phyloP scores from a whole-genome alignment of 2,113 vertebrate genomes.

The Grammomys dolichurus region DNA sequence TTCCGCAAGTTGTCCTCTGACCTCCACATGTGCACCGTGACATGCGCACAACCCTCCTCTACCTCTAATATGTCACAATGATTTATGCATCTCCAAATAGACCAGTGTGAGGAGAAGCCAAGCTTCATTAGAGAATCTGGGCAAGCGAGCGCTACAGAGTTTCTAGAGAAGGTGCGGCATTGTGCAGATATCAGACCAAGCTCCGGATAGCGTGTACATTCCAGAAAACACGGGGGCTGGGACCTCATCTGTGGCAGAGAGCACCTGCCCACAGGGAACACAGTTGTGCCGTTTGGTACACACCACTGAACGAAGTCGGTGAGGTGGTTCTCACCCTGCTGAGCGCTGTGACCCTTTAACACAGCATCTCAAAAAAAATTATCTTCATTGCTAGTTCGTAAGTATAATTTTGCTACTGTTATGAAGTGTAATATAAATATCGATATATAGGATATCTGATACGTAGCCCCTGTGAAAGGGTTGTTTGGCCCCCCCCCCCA shows the following conservation, averaged over 20 bases:
- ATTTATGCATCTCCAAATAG: neutral
- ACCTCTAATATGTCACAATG: neutral
- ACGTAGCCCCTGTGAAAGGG: neutral
- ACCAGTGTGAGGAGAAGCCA: neutral
- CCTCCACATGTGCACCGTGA: neutral
- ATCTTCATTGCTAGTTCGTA: neutral
- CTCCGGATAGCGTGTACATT: neutral
- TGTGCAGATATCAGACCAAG: neutral
- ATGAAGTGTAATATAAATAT: neutral
- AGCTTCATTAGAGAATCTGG: neutral
- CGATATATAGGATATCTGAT: neutral
- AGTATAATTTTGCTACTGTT: neutral
- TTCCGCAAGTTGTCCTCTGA: neutral
- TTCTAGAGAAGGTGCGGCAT: neutral
- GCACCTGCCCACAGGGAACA: neutral
- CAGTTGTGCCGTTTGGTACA: neutral
- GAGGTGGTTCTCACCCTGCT: neutral
- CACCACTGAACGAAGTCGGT: neutral
- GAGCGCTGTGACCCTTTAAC: neutral
- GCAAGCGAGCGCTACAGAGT: rapidly evolving
- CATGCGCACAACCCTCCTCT: neutral
- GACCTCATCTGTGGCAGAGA: no score
- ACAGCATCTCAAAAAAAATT: neutral
- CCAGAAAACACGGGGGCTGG: neutral
- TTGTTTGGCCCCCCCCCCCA: neutral